phyloP scores from a whole-genome alignment of 2,113 vertebrate genomes.

The Murina feae region DNA sequence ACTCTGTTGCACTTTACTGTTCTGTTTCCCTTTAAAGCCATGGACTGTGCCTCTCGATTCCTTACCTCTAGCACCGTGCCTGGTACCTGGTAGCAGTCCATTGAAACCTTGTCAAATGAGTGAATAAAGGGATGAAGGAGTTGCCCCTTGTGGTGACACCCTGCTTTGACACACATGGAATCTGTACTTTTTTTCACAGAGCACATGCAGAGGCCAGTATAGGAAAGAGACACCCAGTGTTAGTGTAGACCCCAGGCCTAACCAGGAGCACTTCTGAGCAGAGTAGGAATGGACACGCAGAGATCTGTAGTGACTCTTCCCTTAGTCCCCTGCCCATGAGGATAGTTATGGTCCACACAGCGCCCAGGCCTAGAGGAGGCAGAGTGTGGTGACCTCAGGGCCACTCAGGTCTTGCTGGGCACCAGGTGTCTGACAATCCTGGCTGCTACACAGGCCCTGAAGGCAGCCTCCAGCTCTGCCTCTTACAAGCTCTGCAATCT shows the following conservation, averaged over 20 bases:
- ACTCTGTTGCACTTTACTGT: neutral
- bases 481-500: neutral
- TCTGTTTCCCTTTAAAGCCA: neutral
- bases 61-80: neutral
- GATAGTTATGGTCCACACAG: neutral
- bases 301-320: too few relatives aligned
- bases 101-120: neutral
- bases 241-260: neutral
- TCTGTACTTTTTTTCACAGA: neutral
- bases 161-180: neutral
- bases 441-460: neutral
- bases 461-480: neutral
- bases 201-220: neutral
- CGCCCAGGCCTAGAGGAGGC: neutral
- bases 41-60: neutral
- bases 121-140: neutral
- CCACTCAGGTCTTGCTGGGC: neutral
- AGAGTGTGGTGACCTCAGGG: neutral
- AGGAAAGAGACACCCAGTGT: neutral
- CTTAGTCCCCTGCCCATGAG: fast-evolving
- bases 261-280: neutral
- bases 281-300: neutral
- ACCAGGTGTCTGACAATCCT: neutral
- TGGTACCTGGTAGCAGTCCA: neutral
- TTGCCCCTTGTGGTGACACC: too few relatives aligned